Evolutionary conservation across 2,113 vertebrate species (phyloP).

Genomic region (Myotis yumanensis): DNA sequence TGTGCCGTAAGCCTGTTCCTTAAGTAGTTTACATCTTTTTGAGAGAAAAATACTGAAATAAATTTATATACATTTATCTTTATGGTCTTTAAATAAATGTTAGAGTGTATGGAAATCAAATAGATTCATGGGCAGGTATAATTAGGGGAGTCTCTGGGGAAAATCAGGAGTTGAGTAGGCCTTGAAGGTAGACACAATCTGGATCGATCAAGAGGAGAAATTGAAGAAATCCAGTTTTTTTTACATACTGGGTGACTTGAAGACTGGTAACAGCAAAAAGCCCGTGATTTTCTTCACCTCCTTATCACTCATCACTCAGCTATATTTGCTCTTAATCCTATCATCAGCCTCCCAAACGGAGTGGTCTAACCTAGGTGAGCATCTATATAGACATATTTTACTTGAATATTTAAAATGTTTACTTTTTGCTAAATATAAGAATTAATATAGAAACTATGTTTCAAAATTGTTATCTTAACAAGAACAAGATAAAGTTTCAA

Average conservation of each 20-base stretch:
- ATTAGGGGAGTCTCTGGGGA: background rate
- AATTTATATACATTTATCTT: background rate
- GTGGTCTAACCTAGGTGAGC: background rate
- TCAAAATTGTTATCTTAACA: background rate
- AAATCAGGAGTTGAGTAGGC: background rate
- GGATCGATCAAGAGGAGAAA: background rate
- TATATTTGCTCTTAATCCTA: background rate
- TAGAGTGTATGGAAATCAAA: background rate
- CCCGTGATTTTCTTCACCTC: background rate
- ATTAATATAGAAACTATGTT: background rate
- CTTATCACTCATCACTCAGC: background rate
- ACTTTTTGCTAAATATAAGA: background rate
- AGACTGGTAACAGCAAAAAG: rapidly evolving
- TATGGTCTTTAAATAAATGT: background rate
- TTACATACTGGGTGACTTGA: background rate
- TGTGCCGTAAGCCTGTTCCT: rapidly evolving
- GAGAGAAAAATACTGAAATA: background rate
- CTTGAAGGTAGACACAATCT: background rate
- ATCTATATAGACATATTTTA: background rate
- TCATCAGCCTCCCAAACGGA: background rate
- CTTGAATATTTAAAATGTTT: background rate
- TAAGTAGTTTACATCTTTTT: background rate
- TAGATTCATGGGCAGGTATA: background rate
- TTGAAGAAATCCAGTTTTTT: background rate
- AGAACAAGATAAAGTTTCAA: background rate